phyloP scores from a whole-genome alignment of 2,888 invertebrate species.

The Acanthoscelides obtectus region DNA sequence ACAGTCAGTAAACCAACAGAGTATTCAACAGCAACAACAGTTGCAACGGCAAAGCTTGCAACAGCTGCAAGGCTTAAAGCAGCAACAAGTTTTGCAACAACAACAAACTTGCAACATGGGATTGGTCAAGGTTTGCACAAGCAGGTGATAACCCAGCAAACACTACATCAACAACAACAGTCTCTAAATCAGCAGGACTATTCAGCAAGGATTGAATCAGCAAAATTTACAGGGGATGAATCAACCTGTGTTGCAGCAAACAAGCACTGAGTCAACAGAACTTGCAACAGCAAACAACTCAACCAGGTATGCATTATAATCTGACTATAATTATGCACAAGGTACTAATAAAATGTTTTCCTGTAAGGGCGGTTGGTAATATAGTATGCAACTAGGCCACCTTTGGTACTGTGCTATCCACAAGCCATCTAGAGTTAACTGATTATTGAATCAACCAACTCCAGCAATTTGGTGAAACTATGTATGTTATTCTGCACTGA shows the following conservation, averaged over 20 bases:
- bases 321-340: background rate
- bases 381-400: too few relatives aligned
- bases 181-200: slow-evolving; percentile 36
- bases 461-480: too few relatives aligned
- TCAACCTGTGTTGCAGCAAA: slow-evolving; percentile 14
- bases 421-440: too few relatives aligned
- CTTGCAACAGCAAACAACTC: slow-evolving; percentile 28
- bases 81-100: slow-evolving; percentile 37
- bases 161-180: slow-evolving; percentile 23
- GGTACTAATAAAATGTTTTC: background rate
- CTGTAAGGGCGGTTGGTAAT: too few relatives aligned
- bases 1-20: slow-evolving; percentile 18
- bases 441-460: too few relatives aligned
- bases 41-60: slow-evolving; percentile 22
- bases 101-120: slow-evolving; percentile 3
- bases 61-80: slow-evolving; percentile 13
- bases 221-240: slow-evolving; percentile 21
- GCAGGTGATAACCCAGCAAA: slow-evolving; percentile 23
- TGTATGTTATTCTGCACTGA: too few relatives aligned
- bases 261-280: slow-evolving; percentile 21
- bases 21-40: slow-evolving; percentile 14
- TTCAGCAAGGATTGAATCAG: slow-evolving; percentile 41
- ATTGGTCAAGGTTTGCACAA: slow-evolving; percentile 19
- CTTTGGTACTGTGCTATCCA: too few relatives aligned
- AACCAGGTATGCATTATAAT: slow-evolving; percentile 19